Percentiles rank a stretch among this genome's conserved stretches.
Evolutionary conservation across 2,888 invertebrate species (phyloP).

Genomic region (Ornithoptera alexandrae): DNA sequence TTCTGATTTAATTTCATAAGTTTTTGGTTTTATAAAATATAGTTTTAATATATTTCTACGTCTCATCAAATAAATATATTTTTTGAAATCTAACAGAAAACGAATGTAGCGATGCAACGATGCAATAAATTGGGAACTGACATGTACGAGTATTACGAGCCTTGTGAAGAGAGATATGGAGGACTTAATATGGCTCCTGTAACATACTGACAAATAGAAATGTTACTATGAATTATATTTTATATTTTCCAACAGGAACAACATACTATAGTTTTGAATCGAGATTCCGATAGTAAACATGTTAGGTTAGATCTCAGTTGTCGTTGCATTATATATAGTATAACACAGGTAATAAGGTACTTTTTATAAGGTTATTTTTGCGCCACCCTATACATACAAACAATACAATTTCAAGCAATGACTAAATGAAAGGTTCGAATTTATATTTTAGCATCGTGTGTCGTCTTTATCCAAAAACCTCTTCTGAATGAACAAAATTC

Average conservation of each 20-base stretch:
- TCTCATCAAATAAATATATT: background rate
- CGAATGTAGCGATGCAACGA: slow-evolving; percentile 11
- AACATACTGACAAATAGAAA: slow-evolving; percentile 2
- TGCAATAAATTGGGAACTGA: slow-evolving; percentile 19
- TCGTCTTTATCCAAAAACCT: no score
- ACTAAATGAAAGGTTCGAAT: no score
- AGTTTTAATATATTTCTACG: no score
- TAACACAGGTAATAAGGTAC: no score
- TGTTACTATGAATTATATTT: background rate
- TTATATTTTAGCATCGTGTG: no score
- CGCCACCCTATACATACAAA: no score
- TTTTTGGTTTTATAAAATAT: background rate
- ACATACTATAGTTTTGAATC: background rate
- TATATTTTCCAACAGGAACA: background rate
- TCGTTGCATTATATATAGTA: no score
- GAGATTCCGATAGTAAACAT: no score
- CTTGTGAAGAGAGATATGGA: slow-evolving; percentile 5
- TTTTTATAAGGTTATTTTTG: no score
- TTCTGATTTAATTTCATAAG: background rate
- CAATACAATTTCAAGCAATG: no score
- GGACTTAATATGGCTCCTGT: slow-evolving; percentile 13
- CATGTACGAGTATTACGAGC: background rate
- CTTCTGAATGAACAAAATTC: no score
- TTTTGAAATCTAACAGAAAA: slow-evolving; percentile 15
- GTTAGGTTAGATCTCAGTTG: no score